Base-by-base conservation (phyloP, 2,888 invertebrate genomes). In the Eupithecia pulchellata region DNA sequence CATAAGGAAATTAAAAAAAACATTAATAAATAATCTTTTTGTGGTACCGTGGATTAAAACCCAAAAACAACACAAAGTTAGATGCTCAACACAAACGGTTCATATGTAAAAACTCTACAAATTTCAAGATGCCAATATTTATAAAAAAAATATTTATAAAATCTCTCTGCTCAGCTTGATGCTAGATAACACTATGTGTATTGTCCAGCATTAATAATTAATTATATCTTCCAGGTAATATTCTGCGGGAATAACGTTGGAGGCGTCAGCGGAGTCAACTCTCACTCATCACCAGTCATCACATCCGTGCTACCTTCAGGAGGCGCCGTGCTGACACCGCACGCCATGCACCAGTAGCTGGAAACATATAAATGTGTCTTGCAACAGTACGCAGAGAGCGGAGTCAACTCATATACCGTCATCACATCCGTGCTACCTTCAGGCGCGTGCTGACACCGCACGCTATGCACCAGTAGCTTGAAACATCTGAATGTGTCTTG, bases 321-420 rank as follows among this genome's bases (percentile, higher is more conserved):
- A 0, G 93, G 92, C 0, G 93, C 93, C 0, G 93, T 93, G 8
- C 86, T 94, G 5, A 93, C 93, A 0, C 93, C 93, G 0, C 93
- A 93, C 72, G 92, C 92, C 73, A 66, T 92, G 13, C 93, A 93
- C 64, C 92, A 93, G 75, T 91, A 57, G 29, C 55, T 57, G 14
- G 55, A 57, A 27, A 57, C 55, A 17, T 29, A 17, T 47, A 6
- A 29, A 57, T 27, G 27, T 25, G 25, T 27, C 55, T 55, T 25
- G 39, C 4, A 14, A 32, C 32, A 32, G n/a, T n/a, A n/a, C n/a
- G n/a, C n/a, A n/a, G n/a, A n/a, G n/a, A 77, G 86, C 0, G 77
- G 79, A 0, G 90, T 87, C 8, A 75, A 83, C n/a, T 78, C 85
- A 0, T 86, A 91, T 6, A 92, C 92, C 14, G 92, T 92, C 64